Conservation (phyloP, 2,113 vertebrate species). For the Bucco capensis region DNA sequence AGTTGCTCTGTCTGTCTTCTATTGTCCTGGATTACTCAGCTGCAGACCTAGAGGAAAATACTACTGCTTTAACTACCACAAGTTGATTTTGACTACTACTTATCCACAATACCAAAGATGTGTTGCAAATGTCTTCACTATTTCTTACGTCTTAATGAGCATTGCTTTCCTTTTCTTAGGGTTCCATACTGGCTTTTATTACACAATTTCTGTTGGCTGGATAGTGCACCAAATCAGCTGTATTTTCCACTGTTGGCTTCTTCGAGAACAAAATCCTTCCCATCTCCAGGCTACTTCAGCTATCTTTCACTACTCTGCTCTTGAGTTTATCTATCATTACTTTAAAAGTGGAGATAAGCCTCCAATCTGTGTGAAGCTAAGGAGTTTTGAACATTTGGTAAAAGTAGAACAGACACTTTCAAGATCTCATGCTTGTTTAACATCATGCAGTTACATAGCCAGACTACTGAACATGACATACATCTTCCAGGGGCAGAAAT, state of each 20-base stretch:
- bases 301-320: not conserved
- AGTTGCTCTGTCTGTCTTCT: not conserved
- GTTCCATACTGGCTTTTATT: not conserved
- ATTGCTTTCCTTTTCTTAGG: not conserved
- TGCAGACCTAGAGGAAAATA: not conserved
- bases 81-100: not conserved
- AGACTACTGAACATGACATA: not conserved
- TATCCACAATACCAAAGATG: not conserved
- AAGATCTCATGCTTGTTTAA: not conserved
- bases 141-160: not conserved
- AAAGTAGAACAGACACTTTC: not conserved
- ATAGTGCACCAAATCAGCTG: not conserved
- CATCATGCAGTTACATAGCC: not conserved
- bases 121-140: not conserved
- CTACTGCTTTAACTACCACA: not conserved
- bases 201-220: not conserved
- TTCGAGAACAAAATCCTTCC: not conserved
- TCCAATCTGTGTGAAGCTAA: not conserved
- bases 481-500: not conserved
- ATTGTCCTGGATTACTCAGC: not conserved
- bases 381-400: not conserved
- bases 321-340: not conserved
- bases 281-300: not conserved
- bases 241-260: not conserved
- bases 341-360: not conserved